Conservation (phyloP, 2,888 invertebrate genomes). For the Ophioninae sp. region DNA sequence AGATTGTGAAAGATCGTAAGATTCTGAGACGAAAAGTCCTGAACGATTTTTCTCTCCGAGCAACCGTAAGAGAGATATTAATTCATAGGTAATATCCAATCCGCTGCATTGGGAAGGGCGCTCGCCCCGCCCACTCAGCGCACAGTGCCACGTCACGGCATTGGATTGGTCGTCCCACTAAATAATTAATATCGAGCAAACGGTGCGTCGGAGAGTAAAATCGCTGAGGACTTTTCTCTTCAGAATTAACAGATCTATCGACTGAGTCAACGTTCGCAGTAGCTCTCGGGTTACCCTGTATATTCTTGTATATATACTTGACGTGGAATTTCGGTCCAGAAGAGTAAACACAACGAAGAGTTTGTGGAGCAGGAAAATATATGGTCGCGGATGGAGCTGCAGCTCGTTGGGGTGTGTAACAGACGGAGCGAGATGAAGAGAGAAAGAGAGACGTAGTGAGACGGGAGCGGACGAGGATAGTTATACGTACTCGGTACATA, state of each 20-base stretch:
- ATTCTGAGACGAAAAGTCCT: neutral
- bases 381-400: conserved; percentile 30
- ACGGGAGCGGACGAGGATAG: conserved; percentile 21
- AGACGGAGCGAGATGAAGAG: neutral
- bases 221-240: neutral
- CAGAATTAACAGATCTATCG: neutral
- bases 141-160: neutral
- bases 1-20: neutral
- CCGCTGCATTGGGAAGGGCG: neutral
- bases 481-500: conserved; percentile 34
- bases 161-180: neutral
- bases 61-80: neutral
- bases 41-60: neutral
- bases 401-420: conserved; percentile 28
- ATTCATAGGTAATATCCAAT: neutral
- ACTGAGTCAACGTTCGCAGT: neutral
- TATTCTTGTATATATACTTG: conserved; percentile 38
- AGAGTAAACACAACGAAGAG: conserved; percentile 57
- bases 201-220: neutral
- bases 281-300: neutral
- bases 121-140: neutral
- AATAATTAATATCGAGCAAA: neutral
- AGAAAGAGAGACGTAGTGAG: neutral
- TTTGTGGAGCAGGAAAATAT: conserved; percentile 60
- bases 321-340: conserved; percentile 52